Base-by-base conservation (phyloP, 2,888 invertebrate species). In the Chalcosyrphus nemorum region DNA sequence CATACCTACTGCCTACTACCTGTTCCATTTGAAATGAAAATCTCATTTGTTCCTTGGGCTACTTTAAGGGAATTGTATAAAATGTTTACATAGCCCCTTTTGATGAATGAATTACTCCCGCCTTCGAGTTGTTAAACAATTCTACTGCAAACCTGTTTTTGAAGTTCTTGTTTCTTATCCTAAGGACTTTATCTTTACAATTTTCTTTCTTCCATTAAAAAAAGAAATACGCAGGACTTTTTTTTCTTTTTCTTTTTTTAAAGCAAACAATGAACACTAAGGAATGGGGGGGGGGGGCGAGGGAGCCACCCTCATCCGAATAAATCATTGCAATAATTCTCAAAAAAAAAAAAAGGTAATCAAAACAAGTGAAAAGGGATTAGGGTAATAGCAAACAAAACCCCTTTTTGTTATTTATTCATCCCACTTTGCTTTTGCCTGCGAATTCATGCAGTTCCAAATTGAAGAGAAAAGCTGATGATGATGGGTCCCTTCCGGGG, bases 361-460 rank as follows among this genome's bases (percentile, higher is more conserved):
- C 76, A 68, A 66, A 75, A 66, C 47, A 65, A 65, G 75, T 66
- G 38, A 75, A 57, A 50, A 57, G 43, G 76, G 43, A 76, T 68
- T 76, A 68, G 66, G 59, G 32, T 59, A 59, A 76, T 32, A 50
- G 50, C 66, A 76, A 76, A 76, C 32, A 68, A 59, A 75, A 57
- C 19, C 38, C 57, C 43, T 29, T 65, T 65, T 57, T 41, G 41
- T 75, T 50, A 50, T 50, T 43, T 57, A 59, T 43, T 66, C 35
- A 59, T 59, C 41, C 24, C 43, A 43, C 21, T 50, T 41, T 41
- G 9, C 9, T 47, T 47, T 21, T 13, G 21, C 43, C 5, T 11
- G 54, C 11, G 13, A 11, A n/a, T 35, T 50, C 4, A 24, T 38
- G 50, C 50, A 50, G n/a, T 41, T 59, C n/a, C 9, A 47, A 21